phyloP scores from a whole-genome alignment of 2,113 vertebrate species.

The Speoplatyrhinus poulsoni region DNA sequence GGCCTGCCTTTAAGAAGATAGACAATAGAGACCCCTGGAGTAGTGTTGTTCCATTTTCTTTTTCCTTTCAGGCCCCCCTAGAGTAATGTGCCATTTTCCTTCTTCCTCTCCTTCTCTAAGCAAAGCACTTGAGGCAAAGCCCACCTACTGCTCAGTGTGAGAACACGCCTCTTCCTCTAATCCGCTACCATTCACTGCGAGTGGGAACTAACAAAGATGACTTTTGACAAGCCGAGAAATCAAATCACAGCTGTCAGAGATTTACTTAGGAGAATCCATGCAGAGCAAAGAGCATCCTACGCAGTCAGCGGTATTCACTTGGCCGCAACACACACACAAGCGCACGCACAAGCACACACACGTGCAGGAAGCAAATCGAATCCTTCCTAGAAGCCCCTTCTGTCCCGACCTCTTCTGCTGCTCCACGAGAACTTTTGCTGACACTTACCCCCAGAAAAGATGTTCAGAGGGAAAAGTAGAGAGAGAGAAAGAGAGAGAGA shows the following conservation, averaged over 20 bases:
- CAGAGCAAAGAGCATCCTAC: constrained; percentile 58
- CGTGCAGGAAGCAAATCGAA: constrained; percentile 18
- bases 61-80: constrained; percentile 42
- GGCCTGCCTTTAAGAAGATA: constrained; percentile 63
- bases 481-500: not conserved
- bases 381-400: constrained; percentile 32
- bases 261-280: constrained; percentile 41
- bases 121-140: constrained; percentile 69
- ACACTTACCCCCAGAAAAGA: constrained; percentile 38
- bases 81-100: constrained; percentile 65
- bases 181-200: constrained; percentile 65
- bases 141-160: constrained; percentile 70
- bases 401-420: constrained; percentile 37
- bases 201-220: constrained; percentile 71
- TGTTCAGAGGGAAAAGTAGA: constrained; percentile 20
- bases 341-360: constrained; percentile 16
- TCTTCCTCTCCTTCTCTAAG: constrained; percentile 30
- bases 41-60: constrained; percentile 65
- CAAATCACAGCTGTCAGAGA: constrained; percentile 67
- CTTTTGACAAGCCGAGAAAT: constrained; percentile 75
- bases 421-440: constrained; percentile 67
- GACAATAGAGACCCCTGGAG: constrained; percentile 67
- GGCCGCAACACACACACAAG: constrained; percentile 33
- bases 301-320: constrained; percentile 65
- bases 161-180: constrained; percentile 68